Base-by-base conservation (phyloP, 1,140 invertebrate genomes). In the Brachionus asplanchnoidis region DNA sequence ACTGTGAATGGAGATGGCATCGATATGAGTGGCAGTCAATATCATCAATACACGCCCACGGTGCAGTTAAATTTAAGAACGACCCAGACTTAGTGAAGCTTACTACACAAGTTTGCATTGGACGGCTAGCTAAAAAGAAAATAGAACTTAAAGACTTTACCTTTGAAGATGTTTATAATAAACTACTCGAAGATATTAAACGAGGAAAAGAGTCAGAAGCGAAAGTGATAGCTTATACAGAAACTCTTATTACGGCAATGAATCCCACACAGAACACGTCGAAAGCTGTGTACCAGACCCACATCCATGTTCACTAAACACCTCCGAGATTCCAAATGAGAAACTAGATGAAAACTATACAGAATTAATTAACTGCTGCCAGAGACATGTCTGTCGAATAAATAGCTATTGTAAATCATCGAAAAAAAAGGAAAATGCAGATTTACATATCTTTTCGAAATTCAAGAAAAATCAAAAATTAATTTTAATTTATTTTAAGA, bases 391-490 rank as follows among this genome's bases (percentile, higher is more conserved):
- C n/a, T n/a, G n/a, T n/a, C n/a, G n/a, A n/a, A n/a, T n/a, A n/a
- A n/a, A n/a, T n/a, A n/a, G 28, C 4, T 70, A 70, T 40, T 70
- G 66, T 36, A 70, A 70, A 40, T 70, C 66, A n/a, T n/a, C 6
- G 28, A 66, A 66, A 28, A 2, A 20, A 0, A 0, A 3, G 23
- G 60, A 9, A 28, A 70, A 70, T 32, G 66, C 40, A 2, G 66
- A 70, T 70, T 70, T 6, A 70, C 36, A 70, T 70, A 70, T 40
- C 66, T 9, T 40, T 70, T 70, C 32, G 66, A 70, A 2, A 7
- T 70, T 6, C 66, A 70, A 40, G 32, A 70, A n/a, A 70, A 70
- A 70, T 40, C 66, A 70, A 70, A 70, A 70, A 70, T 70, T 40
- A 40, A n/a, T 40, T 70, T 70, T n/a, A n/a, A n/a, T n/a, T n/a